Base-by-base conservation (phyloP, 2,113 vertebrate genomes). In the Parus major region DNA sequence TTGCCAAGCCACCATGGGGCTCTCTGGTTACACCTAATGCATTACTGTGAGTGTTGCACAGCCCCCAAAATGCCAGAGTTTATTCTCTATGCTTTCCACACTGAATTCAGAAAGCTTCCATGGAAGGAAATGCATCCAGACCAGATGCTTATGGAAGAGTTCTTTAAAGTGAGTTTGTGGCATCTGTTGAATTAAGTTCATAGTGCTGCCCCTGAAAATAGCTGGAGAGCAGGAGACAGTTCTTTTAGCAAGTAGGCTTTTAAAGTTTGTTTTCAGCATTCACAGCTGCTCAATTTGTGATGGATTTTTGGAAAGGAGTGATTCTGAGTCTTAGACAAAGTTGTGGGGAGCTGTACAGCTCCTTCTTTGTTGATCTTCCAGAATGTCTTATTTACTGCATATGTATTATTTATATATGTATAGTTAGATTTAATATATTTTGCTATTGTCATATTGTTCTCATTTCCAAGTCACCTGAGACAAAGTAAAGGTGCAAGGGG, bases 121-220 rank as follows among this genome's bases (percentile, higher is more conserved):
- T 99, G 99, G 99, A 98, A 96, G 95, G 98, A 99, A 75, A 98
- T 99, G 95, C 98, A 98, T 91, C 99, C 99, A 4, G 99, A 99
- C 96, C 99, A 98, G 77, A 93, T 97, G 49, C 98, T 99, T 42
- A 99, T 99, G 99, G 98, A 99, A 95, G 98, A 99, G 80, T 99
- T 99, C 92, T 99, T 99, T 88, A 99, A 98, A 94, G 99, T 99
- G 93, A 97, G 97, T 81, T 85, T 4, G 3, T 19, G 10, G 8
- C 23, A 80, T 36, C n/a, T 78, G 6, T 49, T 86, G 29, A 59
- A 78, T 59, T 88, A 75, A 69, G 20, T 53, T 80, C 9, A 1
- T 59, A 49, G 0, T 52, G 16, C 44, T 69, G 49, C 27, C 39
- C 23, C 72, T 83, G 29, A 49, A 85, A 65, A 61, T 50, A 66